phyloP scores from a whole-genome alignment of 2,113 vertebrate species.

The Origma solitaria region DNA sequence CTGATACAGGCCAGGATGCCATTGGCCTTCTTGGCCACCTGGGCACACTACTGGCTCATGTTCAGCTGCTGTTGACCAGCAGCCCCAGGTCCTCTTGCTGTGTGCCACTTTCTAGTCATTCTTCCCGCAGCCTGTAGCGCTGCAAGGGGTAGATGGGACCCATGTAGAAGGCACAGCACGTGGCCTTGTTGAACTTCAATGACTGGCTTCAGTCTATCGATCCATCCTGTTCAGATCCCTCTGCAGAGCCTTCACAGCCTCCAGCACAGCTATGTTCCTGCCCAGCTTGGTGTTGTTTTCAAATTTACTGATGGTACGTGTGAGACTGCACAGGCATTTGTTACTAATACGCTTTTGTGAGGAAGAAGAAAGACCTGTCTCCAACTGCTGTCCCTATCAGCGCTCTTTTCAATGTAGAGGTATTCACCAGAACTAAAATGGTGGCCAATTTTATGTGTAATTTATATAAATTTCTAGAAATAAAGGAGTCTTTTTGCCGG shows the following conservation, averaged over 20 bases:
- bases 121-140: fast-evolving
- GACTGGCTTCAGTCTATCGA: not conserved
- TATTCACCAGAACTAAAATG: not conserved
- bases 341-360: not conserved
- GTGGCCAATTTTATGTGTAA: not conserved
- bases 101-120: not conserved
- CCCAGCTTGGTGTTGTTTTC: not conserved
- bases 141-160: not conserved
- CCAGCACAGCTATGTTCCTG: not conserved
- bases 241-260: not conserved
- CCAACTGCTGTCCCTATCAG: not conserved
- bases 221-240: not conserved
- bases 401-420: not conserved
- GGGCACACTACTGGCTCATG: not conserved
- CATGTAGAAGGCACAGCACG: not conserved
- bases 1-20: not conserved
- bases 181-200: not conserved
- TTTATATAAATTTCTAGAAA: not conserved
- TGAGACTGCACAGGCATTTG: not conserved
- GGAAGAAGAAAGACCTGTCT: not conserved
- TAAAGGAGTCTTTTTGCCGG: not conserved
- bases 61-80: not conserved
- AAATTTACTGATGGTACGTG: not conserved
- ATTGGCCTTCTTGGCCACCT: not conserved
- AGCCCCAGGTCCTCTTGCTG: not conserved